Conservation (phyloP, 2,113 vertebrate genomes). For the Astur gentilis region DNA sequence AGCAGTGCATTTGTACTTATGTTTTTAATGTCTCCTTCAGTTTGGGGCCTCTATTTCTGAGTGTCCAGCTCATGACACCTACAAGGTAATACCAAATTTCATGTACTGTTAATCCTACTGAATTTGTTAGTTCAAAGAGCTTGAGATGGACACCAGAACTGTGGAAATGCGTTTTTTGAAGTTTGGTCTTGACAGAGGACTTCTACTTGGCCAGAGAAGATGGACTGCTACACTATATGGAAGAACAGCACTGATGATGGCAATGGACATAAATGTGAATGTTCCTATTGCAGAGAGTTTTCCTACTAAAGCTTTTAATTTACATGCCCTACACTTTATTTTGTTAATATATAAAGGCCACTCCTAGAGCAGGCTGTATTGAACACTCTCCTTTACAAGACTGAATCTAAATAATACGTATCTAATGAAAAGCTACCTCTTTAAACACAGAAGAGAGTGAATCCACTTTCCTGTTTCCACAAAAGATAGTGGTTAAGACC, state of each 20-base stretch:
- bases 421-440: not conserved
- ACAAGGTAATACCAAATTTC: not conserved
- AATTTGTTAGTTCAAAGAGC: not conserved
- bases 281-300: not conserved
- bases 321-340: not conserved
- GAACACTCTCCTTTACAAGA: not conserved
- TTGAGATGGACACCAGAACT: not conserved
- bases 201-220: not conserved
- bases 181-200: not conserved
- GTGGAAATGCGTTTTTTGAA: not conserved
- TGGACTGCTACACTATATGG: not conserved
- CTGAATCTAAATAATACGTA: not conserved
- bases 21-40: not conserved
- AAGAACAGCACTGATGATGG: not conserved
- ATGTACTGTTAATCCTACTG: not conserved
- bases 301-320: not conserved
- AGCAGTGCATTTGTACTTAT: not conserved
- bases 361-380: not conserved
- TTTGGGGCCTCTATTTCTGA: not conserved
- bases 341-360: not conserved
- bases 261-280: accelerated
- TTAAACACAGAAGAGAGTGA: not conserved
- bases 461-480: not conserved
- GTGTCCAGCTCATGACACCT: not conserved
- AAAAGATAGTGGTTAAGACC: not conserved